Percentiles rank a stretch among this genome's conserved stretches.
phyloP scores from a whole-genome alignment of 2,888 invertebrate species.

The Unio pictorum region DNA sequence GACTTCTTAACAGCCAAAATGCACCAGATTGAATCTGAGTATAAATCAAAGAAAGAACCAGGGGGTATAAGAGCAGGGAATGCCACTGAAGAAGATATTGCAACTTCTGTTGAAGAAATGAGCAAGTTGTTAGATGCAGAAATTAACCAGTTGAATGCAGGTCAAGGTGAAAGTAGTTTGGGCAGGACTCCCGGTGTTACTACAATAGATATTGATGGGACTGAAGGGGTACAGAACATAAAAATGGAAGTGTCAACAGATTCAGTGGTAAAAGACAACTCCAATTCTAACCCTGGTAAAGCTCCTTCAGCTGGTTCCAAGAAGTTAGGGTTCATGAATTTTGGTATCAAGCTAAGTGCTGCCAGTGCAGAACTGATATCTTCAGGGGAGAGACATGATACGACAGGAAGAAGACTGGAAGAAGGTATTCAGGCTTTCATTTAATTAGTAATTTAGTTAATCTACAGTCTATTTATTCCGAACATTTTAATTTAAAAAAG shows the following conservation, averaged over 20 bases:
- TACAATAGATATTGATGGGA: background rate
- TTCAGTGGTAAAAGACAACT: too few species aligned
- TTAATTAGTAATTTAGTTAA: too few species aligned
- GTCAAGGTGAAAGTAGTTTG: background rate
- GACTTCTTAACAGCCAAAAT: constrained; percentile 56
- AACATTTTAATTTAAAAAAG: too few species aligned
- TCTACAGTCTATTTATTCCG: too few species aligned
- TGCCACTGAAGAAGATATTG: constrained; percentile 13
- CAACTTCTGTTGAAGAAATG: constrained; percentile 51
- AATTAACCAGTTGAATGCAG: constrained; percentile 34
- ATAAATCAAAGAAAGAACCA: constrained; percentile 21
- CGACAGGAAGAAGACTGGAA: constrained; percentile 37
- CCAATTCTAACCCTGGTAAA: background rate
- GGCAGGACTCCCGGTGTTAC: background rate
- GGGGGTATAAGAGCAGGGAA: constrained; percentile 8
- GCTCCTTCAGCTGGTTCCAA: constrained; percentile 1
- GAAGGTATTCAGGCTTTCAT: constrained; percentile 27
- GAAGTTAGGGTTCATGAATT: constrained; percentile 34
- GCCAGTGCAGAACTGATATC: constrained; percentile 44
- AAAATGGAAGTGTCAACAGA: too few species aligned
- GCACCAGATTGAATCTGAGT: constrained; percentile 35
- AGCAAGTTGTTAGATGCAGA: constrained; percentile 55
- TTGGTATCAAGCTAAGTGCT: constrained; percentile 44
- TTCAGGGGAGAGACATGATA: constrained; percentile 29
- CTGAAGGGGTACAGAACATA: too few species aligned